Evolutionary conservation across 2,113 vertebrate genomes (phyloP).

Genomic region (Xenus cinereus): DNA sequence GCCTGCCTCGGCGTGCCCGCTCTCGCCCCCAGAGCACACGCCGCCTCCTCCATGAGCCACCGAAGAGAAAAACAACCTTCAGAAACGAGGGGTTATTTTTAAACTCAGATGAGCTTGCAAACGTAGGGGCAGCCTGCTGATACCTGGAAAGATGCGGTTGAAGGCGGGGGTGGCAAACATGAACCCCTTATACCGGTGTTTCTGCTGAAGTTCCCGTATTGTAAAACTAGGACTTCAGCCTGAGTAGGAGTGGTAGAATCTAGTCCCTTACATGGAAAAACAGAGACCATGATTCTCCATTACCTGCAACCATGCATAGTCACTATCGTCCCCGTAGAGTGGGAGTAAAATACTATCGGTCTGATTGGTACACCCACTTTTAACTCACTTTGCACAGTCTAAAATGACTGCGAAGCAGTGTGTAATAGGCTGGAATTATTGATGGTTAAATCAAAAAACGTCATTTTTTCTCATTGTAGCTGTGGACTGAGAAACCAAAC

Average conservation of each 20-base stretch:
- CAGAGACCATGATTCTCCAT: constrained; percentile 1
- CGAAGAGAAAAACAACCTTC: neutral
- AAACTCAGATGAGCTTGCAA: neutral
- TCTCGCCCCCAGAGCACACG: rapidly evolving
- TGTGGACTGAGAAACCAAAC: neutral
- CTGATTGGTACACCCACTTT: constrained; percentile 32
- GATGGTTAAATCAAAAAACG: neutral
- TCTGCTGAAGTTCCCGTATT: neutral
- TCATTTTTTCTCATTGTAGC: neutral
- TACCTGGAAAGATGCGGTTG: constrained; percentile 11
- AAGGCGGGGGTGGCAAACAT: neutral
- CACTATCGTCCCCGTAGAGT: neutral
- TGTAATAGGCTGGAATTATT: constrained; percentile 20
- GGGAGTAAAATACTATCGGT: constrained; percentile 30
- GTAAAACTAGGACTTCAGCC: constrained; percentile 26
- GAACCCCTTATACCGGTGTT: neutral
- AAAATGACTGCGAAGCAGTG: neutral
- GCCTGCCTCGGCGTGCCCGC: neutral
- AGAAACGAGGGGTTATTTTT: neutral
- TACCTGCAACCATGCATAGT: neutral
- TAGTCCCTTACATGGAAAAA: constrained; percentile 19
- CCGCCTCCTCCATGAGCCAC: neutral
- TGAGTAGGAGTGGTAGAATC: constrained; percentile 34
- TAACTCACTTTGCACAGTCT: neutral
- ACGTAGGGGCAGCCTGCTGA: neutral